Evolutionary conservation across 2,113 vertebrate genomes (phyloP), one percentile per base, ranked within the genome.

Genomic region (Myocastor coypus): DNA sequence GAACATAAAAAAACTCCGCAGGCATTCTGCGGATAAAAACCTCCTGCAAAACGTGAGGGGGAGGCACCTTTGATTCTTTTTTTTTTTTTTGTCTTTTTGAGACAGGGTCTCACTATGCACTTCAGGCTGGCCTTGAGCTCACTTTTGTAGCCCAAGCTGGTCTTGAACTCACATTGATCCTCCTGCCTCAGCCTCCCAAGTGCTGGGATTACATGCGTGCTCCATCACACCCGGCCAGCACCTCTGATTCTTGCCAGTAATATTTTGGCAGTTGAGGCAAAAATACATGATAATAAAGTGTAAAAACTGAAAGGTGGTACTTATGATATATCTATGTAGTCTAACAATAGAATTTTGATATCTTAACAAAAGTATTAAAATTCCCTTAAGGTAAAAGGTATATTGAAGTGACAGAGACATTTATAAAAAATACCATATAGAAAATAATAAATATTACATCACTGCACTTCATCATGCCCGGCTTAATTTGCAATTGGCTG

Each of bases 391-490:
- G 55, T 26, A 40, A 89, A 96, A 90, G 42, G 34, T 87, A 64
- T 77, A n/a, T 66, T 92, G 92, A 96, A 95, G 57, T 87, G 94
- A 10, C 26, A 97, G 68, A 71, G 89, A 96, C 87, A 92, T 91
- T 94, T 95, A 92, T 94, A 92, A 97, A 78, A 87, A 92, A 66
- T 75, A 46, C 50, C 90, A 61, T 28, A 50, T 24, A 88, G 66
- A 42, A 97, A 96, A 95, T 97, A 96, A 96, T 97, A 94, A 98
- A 96, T 96, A 95, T 96, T 96, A 97, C 94, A 97, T 96, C 28
- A 85, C 37, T 90, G 64, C 17, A 88, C 59, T 97, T 84, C 32
- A 90, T 97, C 66, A 92, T 24, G 66, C 89, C 90, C 81, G 84
- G 16, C 71, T 92, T 97, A 91, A 96, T 97, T 91, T 92, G 52